Base-by-base conservation (phyloP, 2,888 invertebrate species). In the Spodoptera exigua region DNA sequence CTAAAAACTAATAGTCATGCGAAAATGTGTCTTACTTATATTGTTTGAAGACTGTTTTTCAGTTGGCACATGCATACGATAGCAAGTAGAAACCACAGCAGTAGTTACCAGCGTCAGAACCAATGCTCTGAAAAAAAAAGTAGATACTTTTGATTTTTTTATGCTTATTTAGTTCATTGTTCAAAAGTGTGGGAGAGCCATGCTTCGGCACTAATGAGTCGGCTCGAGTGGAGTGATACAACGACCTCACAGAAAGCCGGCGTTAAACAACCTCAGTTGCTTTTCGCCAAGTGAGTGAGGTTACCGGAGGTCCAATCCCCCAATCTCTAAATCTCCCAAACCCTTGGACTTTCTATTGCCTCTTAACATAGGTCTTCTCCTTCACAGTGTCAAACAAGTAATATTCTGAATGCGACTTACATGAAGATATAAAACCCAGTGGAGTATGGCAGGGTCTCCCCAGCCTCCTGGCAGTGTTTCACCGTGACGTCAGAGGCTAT, bases 391-490 rank as follows among this genome's bases (percentile, higher is more conserved):
- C 17, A 45, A n/a, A 17, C 18, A 14, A 40, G 2, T 21, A 0
- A 5, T 21, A 0, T 3, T 0, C 21, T 21, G 21, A 5, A 27
- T 27, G 7, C 2, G 21, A 61, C 81, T 81, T 63, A 84, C 85
- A 75, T 47, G 35, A 83, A 82, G 0, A 70, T 9, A 41, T 75
- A 71, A 35, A 68, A 70, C 3, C 74, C 78, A 0, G n/a, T 11
- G 1, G 59, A 44, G 46, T 59, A 54, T 9, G 59, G 37, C 10
- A 17, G n/a, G 3, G 14, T 41, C 1, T 65, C 61, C 0, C 75
- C 79, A 35, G 76, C 65, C 4, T 43, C 52, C 47, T 79, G 76
- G 43, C 84, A 85, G 17, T 59, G 21, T 5, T 71, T 59, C 9
- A 82, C 65, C 0, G 59, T 59, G 3, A 82, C 56, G 2, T 59